Evolutionary conservation across 2,888 invertebrate species (phyloP).

Genomic region (Odontocolon sp.): DNA sequence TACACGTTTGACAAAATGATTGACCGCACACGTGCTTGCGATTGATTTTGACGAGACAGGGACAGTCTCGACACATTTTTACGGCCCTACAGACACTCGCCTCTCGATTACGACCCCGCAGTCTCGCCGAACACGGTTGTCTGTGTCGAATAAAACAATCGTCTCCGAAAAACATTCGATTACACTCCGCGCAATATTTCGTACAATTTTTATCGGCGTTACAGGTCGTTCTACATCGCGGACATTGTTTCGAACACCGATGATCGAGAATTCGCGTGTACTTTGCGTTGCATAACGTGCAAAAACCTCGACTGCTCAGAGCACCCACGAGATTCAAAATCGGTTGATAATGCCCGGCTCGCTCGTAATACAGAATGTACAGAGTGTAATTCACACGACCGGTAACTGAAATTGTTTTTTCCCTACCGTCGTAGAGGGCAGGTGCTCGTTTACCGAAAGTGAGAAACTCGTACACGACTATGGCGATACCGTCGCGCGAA

Average conservation of each 20-base stretch:
- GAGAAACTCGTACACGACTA: conserved; percentile 15
- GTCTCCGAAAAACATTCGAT: neutral
- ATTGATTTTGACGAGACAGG: too few species aligned
- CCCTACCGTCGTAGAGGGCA: conserved; percentile 8
- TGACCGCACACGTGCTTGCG: too few species aligned
- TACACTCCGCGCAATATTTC: neutral
- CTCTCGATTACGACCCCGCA: conserved; percentile 6
- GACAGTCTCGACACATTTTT: conserved; percentile 64
- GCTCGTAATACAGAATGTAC: conserved; percentile 4
- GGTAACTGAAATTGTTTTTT: neutral
- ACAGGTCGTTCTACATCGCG: neutral
- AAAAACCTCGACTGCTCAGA: neutral
- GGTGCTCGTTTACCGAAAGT: neutral
- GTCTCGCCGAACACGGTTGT: too few species aligned
- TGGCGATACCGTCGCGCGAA: conserved; percentile 15
- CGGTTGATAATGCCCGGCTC: neutral
- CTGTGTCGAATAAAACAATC: too few species aligned
- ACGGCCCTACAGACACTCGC: conserved; percentile 67
- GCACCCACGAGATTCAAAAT: conserved; percentile 21
- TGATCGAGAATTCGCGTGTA: neutral
- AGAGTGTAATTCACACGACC: neutral
- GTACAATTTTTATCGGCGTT: neutral
- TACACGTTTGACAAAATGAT: too few species aligned
- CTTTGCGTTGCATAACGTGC: neutral
- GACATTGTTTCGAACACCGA: conserved; percentile 13